A percentile compares a stretch with the other conserved stretches of the same genome.
phyloP scores from a whole-genome alignment of 2,888 invertebrate species.

The Augiades crinisus region DNA sequence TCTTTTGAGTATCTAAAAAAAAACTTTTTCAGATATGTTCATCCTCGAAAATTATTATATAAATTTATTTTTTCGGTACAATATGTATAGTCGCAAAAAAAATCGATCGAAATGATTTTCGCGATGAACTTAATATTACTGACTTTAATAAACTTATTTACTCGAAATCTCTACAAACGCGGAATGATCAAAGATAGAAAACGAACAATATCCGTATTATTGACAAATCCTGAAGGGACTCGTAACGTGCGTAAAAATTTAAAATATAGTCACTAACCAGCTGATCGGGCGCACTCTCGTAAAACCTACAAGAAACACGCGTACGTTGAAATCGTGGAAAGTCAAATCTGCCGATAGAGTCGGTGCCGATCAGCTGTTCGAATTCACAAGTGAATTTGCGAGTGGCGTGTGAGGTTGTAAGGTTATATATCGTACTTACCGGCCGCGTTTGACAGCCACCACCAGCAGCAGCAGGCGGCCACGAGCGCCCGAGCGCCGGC shows the following conservation, averaged over 20 bases:
- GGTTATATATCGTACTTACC: slow-evolving; percentile 59
- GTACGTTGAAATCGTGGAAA: slow-evolving; percentile 47
- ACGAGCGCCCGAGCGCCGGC: slow-evolving; percentile 81
- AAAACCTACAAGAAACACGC: slow-evolving; percentile 42
- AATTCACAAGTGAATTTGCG: background rate
- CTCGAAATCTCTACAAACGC: slow-evolving; percentile 40
- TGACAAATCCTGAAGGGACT: slow-evolving; percentile 21
- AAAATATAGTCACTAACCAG: slow-evolving; percentile 31
- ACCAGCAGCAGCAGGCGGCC: slow-evolving; percentile 78
- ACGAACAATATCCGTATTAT: slow-evolving; percentile 42
- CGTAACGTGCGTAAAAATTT: slow-evolving; percentile 19
- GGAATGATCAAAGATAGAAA: slow-evolving; percentile 47
- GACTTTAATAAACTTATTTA: slow-evolving; percentile 36
- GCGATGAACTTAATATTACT: background rate
- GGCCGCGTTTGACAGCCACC: slow-evolving; percentile 78
- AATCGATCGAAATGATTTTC: background rate
- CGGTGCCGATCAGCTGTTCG: slow-evolving; percentile 60
- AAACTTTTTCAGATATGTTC: too few species aligned
- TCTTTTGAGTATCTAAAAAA: too few species aligned
- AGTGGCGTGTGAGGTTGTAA: slow-evolving; percentile 6
- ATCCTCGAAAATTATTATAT: too few species aligned
- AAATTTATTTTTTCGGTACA: too few species aligned
- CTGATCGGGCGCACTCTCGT: slow-evolving; percentile 39
- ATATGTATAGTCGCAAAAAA: background rate
- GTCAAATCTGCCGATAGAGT: slow-evolving; percentile 42